A percentile compares a stretch with the other conserved stretches of the same genome.
Evolutionary conservation across 37 sponge, comb jelly and placozoan species (phyloP).

Genomic region (Dysidea cf. avara): DNA sequence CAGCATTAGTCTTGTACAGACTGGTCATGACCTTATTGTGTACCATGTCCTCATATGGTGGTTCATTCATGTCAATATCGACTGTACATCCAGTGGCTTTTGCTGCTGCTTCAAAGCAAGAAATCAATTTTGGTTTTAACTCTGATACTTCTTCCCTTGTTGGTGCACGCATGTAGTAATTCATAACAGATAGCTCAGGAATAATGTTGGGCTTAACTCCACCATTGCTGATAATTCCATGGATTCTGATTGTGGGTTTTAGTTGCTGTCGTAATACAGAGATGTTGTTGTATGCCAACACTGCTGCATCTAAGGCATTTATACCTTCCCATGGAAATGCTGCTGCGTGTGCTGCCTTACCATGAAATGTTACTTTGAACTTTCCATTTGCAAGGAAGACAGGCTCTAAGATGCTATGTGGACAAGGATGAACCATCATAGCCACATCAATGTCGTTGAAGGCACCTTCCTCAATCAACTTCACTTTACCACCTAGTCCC

Average conservation of each 20-base stretch:
- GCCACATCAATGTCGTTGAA: conserved; percentile 86
- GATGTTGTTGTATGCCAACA: conserved; percentile 80
- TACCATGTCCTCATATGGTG: conserved; percentile 48
- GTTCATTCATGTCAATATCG: conserved; percentile 11
- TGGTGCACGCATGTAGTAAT: conserved; percentile 69
- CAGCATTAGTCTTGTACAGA: conserved; percentile 42
- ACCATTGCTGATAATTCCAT: conserved; percentile 82
- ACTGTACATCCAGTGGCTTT: conserved; percentile 75
- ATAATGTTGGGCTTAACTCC: conserved; percentile 87
- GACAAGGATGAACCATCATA: conserved; percentile 90
- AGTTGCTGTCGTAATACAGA: conserved; percentile 86
- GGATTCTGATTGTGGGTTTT: conserved; percentile 85
- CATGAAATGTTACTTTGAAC: conserved; percentile 40
- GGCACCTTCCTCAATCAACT: conserved; percentile 68
- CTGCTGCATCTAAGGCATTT: conserved; percentile 95
- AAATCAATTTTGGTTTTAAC: conserved; percentile 34
- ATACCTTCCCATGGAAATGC: conserved; percentile 41
- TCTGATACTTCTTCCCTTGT: conserved; percentile 43
- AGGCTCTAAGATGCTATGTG: conserved; percentile 8
- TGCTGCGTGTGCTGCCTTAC: too few species aligned
- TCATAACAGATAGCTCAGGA: conserved; percentile 54
- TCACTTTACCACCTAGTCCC: conserved; percentile 79
- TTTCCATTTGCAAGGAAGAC: conserved; percentile 30
- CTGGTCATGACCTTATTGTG: conserved; percentile 40
- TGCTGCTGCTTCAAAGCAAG: conserved; percentile 77